These are phyloP conservation scores for Colistium nudipinnis DNA, from an alignment of 2,113 vertebrate species.

Conservation along the genomic window DNA sequence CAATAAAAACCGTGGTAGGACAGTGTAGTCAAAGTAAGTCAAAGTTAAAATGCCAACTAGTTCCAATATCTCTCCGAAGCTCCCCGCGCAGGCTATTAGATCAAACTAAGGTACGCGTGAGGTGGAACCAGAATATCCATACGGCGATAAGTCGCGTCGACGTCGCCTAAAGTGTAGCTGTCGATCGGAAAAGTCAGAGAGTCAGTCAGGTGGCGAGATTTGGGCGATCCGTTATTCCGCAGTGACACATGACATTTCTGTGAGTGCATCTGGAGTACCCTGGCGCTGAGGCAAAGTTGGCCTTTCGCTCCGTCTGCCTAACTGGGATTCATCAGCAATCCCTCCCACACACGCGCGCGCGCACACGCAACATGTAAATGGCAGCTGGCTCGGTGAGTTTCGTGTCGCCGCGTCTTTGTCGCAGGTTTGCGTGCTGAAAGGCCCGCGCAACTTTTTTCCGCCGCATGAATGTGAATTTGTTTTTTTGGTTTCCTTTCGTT, in stretches of 20 bases:
- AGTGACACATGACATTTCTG: constrained; percentile 79
- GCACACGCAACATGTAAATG: constrained; percentile 53
- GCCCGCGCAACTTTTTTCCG: constrained; percentile 7
- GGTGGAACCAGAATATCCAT: constrained; percentile 33
- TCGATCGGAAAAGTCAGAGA: constrained; percentile 67
- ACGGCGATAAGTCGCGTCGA: constrained; percentile 28
- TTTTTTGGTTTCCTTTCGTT: constrained; percentile 22
- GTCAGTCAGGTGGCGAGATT: constrained; percentile 69
- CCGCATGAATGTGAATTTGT: constrained; percentile 4
- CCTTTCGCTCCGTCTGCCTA: constrained; percentile 71
- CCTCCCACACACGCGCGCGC: constrained; percentile 4
- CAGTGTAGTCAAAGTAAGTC: too few relatives aligned
- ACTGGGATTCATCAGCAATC: constrained; percentile 64
- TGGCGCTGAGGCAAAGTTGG: constrained; percentile 67
- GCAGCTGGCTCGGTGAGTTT: constrained; percentile 29
- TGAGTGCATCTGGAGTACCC: constrained; percentile 63
- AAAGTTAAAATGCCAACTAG: neutral
- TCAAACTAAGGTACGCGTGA: neutral
- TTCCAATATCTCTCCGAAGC: neutral
- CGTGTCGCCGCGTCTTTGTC: constrained; percentile 14
- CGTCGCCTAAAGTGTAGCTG: constrained; percentile 38
- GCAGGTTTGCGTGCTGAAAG: constrained; percentile 10
- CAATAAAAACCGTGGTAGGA: neutral
- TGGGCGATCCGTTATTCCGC: constrained; percentile 67
- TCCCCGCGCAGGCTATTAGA: neutral